Base-by-base conservation (phyloP, 2,113 vertebrate genomes). In the Channa argus region DNA sequence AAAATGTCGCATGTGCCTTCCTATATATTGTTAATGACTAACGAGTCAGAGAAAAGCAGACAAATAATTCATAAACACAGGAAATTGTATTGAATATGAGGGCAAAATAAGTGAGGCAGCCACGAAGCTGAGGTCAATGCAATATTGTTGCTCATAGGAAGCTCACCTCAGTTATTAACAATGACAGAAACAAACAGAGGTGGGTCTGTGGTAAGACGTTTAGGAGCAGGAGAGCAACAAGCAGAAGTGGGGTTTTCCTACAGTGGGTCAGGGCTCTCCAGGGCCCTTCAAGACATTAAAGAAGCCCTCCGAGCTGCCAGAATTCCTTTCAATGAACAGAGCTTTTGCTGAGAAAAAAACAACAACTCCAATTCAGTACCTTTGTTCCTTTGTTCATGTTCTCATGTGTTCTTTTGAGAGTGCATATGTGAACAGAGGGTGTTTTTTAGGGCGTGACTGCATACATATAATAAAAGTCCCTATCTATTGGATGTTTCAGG, bases 81-180 rank as follows among this genome's bases (percentile, higher is more conserved):
- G 93, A 95, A 93, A 78, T 86, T 83, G 77, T 76, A 76, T 86
- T 92, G 80, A 93, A 92, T 86, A 88, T 91, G 68, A 85, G 84
- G 75, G 77, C 78, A 75, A 82, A 90, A 87, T 89, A 83, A 80
- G 63, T 88, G 34, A 2, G 65, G 79, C 65, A 55, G 74, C 56
- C 24, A 46, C 58, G 74, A 71, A 89, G 92, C 87, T 68, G 67
- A 92, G 93, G 92, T 92, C 92, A 93, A 92, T 92, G 85, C 71
- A 92, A 94, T 94, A 94, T 92, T 93, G 93, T 94, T 94, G 91
- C 94, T 94, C 63, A 91, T 82, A 92, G 93, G 93, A 94, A 94
- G 88, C 82, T 88, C 54, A 86, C 91, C 88, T 85, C 79, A 41
- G 83, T 86, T 87, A 90, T 90, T 89, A 88, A 92, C 91, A 93